Conservation (phyloP, 2,797 vertebrate species). For the Dendrocincla fuliginosa region DNA sequence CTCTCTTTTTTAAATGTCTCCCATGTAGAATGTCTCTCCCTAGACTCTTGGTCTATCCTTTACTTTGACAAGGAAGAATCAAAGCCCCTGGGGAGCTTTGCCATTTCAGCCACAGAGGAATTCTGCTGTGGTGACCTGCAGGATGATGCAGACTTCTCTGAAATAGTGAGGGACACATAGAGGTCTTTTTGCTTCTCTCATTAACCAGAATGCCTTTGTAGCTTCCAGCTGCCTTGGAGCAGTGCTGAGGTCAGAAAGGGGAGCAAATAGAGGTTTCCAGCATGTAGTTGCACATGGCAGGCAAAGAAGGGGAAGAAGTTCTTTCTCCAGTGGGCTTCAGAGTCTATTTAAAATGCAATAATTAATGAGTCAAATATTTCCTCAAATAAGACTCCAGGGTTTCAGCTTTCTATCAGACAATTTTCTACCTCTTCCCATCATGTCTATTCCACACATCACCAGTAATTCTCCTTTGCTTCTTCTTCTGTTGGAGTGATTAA, state of each 20-base stretch:
- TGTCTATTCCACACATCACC: neutral
- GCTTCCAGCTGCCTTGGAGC: neutral
- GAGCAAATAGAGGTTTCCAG: neutral
- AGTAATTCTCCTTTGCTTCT: conserved; percentile 19
- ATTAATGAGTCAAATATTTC: conserved; percentile 29
- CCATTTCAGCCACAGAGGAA: neutral
- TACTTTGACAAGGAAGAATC: neutral
- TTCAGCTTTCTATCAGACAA: neutral
- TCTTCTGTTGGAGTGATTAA: conserved; percentile 23
- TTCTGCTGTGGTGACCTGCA: neutral
- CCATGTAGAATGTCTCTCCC: neutral
- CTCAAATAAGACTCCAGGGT: conserved; percentile 35
- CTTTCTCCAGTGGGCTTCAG: neutral
- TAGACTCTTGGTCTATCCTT: neutral
- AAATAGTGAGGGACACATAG: neutral
- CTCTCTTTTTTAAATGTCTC: neutral
- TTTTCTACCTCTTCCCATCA: neutral
- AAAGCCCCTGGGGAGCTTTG: neutral
- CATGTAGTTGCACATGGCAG: neutral
- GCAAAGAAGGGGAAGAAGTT: neutral
- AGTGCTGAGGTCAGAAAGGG: neutral
- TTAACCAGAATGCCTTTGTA: neutral
- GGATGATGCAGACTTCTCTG: neutral
- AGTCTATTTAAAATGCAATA: conserved; percentile 11
- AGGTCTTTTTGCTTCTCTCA: neutral